A percentile compares a stretch with the other conserved stretches of the same genome.
These are phyloP conservation scores for Lochmaea capreae DNA, from an alignment of 2,888 invertebrate genomes.

Conservation along the genomic window DNA sequence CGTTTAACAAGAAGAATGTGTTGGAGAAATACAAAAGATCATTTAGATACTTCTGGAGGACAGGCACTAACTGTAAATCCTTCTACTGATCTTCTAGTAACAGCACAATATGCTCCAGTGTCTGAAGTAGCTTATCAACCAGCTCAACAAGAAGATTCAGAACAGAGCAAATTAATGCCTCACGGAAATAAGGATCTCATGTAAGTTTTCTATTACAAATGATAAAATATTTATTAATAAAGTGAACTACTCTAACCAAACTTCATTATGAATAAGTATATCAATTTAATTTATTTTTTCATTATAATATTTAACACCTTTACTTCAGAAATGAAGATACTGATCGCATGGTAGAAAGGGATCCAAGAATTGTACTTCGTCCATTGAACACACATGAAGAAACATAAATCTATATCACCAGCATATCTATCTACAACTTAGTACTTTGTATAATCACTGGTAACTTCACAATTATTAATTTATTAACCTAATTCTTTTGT, in stretches of 20 bases:
- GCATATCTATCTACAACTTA: background rate
- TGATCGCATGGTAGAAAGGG: slow-evolving; percentile 80
- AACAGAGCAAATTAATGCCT: slow-evolving; percentile 79
- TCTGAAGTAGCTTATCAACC: slow-evolving; percentile 75
- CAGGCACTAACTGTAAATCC: slow-evolving; percentile 77
- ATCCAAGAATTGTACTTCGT: slow-evolving; percentile 74
- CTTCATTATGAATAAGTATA: no score
- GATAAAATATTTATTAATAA: no score
- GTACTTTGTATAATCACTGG: slow-evolving; percentile 23
- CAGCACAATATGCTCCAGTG: slow-evolving; percentile 81
- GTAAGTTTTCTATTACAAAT: slow-evolving; percentile 62
- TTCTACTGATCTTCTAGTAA: slow-evolving; percentile 80
- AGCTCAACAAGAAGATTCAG: slow-evolving; percentile 74
- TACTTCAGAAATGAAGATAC: slow-evolving; percentile 72
- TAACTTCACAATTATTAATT: background rate
- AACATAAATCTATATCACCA: slow-evolving; percentile 53
- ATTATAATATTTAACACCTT: slow-evolving; percentile 6
- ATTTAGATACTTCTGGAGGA: slow-evolving; percentile 68
- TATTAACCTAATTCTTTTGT: background rate
- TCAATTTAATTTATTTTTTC: background rate
- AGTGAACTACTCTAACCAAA: no score
- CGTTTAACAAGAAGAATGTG: slow-evolving; percentile 61
- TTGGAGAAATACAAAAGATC: slow-evolving; percentile 63
- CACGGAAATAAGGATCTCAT: slow-evolving; percentile 76
- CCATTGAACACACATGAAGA: slow-evolving; percentile 74